Evolutionary conservation across 2,797 vertebrate genomes (phyloP).

Genomic region (Rhincodon typus): DNA sequence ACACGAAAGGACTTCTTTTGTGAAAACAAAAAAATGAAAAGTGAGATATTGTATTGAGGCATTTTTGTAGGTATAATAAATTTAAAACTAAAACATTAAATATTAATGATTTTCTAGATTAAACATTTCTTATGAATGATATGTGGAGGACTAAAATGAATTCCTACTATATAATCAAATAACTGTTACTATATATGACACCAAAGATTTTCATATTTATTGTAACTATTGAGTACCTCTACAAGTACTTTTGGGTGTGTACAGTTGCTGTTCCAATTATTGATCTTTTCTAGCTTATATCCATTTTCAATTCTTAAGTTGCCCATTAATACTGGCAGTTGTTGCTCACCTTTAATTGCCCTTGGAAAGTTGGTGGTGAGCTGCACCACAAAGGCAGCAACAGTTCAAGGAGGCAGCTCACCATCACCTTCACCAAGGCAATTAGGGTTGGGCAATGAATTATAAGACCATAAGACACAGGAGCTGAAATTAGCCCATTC

Average conservation of each 20-base stretch:
- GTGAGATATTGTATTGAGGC: too few relatives aligned
- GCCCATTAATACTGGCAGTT: background rate
- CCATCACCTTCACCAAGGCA: too few relatives aligned
- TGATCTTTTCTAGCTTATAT: background rate
- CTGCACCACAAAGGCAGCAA: too few relatives aligned
- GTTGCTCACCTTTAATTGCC: background rate
- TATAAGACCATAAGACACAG: too few relatives aligned
- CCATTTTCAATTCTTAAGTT: background rate
- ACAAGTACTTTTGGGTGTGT: background rate
- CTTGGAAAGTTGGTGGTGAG: background rate
- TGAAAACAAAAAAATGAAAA: background rate
- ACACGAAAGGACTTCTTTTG: background rate
- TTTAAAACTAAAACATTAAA: background rate
- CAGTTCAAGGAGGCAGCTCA: too few relatives aligned
- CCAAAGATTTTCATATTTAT: slow-evolving; percentile 31
- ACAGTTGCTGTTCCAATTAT: background rate
- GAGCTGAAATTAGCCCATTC: too few relatives aligned
- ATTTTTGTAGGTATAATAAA: background rate
- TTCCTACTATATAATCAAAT: background rate
- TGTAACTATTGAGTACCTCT: background rate
- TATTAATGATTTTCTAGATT: background rate
- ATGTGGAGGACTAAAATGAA: background rate
- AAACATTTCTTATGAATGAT: background rate
- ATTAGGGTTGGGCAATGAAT: too few relatives aligned
- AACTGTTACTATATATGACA: background rate